Conservation (phyloP, 2,113 vertebrate genomes). For the Oryzias melastigma region DNA sequence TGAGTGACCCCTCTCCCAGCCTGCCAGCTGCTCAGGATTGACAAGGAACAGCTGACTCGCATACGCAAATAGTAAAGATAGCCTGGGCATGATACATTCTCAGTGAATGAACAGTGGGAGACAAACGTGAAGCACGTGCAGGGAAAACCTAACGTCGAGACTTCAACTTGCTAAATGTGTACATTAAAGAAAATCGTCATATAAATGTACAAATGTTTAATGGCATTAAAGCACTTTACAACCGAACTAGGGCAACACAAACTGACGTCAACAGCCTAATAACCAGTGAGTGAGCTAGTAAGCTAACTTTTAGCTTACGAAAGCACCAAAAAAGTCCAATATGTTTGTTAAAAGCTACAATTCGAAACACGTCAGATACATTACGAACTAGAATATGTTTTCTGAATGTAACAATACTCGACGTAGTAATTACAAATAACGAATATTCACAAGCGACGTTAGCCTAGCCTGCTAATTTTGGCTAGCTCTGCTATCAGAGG, state of each 20-base stretch:
- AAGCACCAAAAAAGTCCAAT: background rate
- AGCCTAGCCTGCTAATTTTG: constrained; percentile 60
- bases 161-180: background rate
- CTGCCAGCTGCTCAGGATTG: constrained; percentile 70
- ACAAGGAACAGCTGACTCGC: constrained; percentile 73
- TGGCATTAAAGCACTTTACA: no score
- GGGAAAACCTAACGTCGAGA: background rate
- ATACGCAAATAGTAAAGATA: constrained; percentile 45
- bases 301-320: constrained; percentile 36
- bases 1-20: constrained; percentile 51
- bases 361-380: no score
- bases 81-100: constrained; percentile 47
- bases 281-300: constrained; percentile 28
- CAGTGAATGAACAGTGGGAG: constrained; percentile 6
- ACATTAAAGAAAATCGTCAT: no score
- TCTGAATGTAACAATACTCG: no score
- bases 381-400: no score
- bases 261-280: constrained; percentile 49
- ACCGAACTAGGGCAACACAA: constrained; percentile 3
- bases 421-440: background rate
- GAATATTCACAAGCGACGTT: constrained; percentile 21
- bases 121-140: background rate
- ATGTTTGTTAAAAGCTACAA: background rate
- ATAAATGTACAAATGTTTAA: no score
- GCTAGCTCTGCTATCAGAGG: constrained; percentile 41